Percentiles rank a stretch among this genome's conserved stretches.
phyloP scores from a whole-genome alignment of 2,113 vertebrate species.

The Pithys albifrons region DNA sequence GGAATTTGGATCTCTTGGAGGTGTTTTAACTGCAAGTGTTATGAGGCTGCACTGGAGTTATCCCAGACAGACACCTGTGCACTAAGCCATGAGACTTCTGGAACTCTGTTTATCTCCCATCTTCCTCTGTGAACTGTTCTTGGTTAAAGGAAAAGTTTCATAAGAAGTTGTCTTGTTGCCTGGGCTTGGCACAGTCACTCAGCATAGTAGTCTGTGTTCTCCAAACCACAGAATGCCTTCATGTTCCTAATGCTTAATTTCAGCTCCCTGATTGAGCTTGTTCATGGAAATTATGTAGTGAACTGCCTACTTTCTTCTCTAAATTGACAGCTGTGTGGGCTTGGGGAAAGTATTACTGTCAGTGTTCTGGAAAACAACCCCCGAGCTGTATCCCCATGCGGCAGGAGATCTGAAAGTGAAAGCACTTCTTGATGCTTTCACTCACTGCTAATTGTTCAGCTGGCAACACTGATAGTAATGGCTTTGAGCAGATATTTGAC shows the following conservation, averaged over 20 bases:
- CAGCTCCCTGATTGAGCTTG: conserved; percentile 34
- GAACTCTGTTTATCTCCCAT: not conserved
- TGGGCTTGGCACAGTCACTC: not conserved
- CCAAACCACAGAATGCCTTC: not conserved
- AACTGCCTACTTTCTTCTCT: conserved; percentile 52
- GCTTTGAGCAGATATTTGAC: conserved; percentile 37
- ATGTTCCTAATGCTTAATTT: conserved; percentile 24
- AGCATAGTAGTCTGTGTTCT: conserved; percentile 22
- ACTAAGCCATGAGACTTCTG: not conserved
- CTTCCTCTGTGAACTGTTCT: not conserved
- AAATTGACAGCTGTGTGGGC: conserved; percentile 68
- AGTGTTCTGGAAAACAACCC: conserved; percentile 53
- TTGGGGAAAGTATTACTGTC: conserved; percentile 64
- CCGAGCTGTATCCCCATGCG: conserved; percentile 39
- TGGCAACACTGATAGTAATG: conserved; percentile 35
- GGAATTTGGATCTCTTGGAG: not conserved
- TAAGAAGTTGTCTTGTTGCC: not conserved
- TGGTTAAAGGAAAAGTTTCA: not conserved
- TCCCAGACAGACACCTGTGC: not conserved
- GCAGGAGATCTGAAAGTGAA: conserved; percentile 40
- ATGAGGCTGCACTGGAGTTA: not conserved
- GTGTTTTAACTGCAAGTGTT: not conserved
- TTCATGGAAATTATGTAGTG: conserved; percentile 52
- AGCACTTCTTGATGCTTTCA: conserved; percentile 37
- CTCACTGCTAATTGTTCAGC: conserved; percentile 54